Evolutionary conservation across 2,888 invertebrate species (phyloP).

Genomic region (Drosophila mimica): DNA sequence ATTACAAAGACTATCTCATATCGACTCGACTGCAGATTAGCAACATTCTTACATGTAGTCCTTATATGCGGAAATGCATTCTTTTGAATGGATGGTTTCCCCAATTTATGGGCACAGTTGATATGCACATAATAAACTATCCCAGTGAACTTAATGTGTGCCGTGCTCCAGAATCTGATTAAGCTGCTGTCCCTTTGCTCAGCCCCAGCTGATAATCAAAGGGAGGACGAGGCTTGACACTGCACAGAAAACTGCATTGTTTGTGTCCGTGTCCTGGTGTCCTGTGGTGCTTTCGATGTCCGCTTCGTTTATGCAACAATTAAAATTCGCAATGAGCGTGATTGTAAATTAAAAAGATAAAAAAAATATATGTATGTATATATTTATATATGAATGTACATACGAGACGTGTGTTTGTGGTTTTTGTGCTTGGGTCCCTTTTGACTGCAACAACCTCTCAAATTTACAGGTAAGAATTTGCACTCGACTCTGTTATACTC

Average conservation of each 20-base stretch:
- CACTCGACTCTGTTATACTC: conserved; percentile 22
- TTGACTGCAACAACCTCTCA: not conserved
- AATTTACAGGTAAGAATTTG: not conserved
- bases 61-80: not conserved
- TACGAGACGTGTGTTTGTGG: conserved; percentile 33
- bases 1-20: not conserved
- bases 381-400: conserved; percentile 6
- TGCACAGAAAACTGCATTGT: conserved; percentile 19
- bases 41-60: not conserved
- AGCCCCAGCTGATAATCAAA: conserved; percentile 66
- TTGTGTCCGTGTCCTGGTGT: conserved; percentile 5
- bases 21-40: not conserved
- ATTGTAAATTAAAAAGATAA: conserved; percentile 80
- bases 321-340: conserved; percentile 73
- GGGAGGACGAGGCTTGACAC: conserved; percentile 20
- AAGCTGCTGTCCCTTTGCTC: conserved; percentile 4
- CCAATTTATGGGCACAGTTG: not conserved
- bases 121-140: conserved; percentile 11
- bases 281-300: conserved; percentile 36
- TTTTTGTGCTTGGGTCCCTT: conserved; percentile 11
- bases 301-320: conserved; percentile 76
- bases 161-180: conserved; percentile 22
- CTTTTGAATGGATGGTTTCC: not conserved
- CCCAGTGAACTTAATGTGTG: conserved; percentile 14
- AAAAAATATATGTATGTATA: conserved; percentile 29